These are phyloP conservation scores for Bos taurus DNA, from an alignment of 2,113 vertebrate species.

Conservation along the genomic window ARS-UCD2.0 NC_037335.1:111739501-111740000, in stretches of 20 bases:
- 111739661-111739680: no score
- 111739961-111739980: not conserved
- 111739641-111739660: fast-evolving
- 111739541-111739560: fast-evolving
- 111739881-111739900: not conserved
- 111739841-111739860: not conserved
- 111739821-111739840: fast-evolving
- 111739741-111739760: not conserved
- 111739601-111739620: no score
- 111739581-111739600: not conserved
- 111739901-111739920: not conserved
- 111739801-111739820: not conserved
- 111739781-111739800: not conserved
- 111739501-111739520: not conserved
- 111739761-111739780: fast-evolving
- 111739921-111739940: not conserved
- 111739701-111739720: not conserved
- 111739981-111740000: not conserved
- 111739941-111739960: not conserved
- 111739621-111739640: fast-evolving
- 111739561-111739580: fast-evolving
- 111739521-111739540: fast-evolving
- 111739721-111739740: not conserved
- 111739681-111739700: fast-evolving
- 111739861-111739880: not conserved